Evolutionary conservation across 2,888 invertebrate species (phyloP).

Genomic region (Crioceris asparagi): DNA sequence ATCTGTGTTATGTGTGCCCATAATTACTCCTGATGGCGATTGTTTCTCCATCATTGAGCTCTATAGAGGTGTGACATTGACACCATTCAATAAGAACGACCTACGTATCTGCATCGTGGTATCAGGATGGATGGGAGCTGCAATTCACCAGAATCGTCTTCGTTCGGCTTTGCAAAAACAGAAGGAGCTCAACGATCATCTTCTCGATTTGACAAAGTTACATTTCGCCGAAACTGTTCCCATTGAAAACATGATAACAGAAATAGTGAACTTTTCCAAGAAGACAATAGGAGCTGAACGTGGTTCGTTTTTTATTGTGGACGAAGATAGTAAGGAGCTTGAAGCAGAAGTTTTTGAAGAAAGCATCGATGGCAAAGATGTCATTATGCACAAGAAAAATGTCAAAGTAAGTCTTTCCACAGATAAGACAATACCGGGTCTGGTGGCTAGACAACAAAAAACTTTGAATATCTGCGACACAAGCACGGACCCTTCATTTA

Average conservation of each 20-base stretch:
- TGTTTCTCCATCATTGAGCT: constrained; percentile 50
- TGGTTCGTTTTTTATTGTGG: constrained; percentile 47
- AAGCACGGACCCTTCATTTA: constrained; percentile 45
- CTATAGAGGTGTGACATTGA: constrained; percentile 37
- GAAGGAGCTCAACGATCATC: constrained; percentile 36
- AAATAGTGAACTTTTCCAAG: constrained; percentile 51
- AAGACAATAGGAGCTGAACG: constrained; percentile 46
- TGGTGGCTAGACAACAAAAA: constrained; percentile 42
- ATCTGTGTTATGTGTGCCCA: constrained; percentile 48
- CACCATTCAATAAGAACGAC: constrained; percentile 30
- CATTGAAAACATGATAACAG: constrained; percentile 48
- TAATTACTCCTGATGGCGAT: constrained; percentile 47
- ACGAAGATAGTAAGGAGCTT: constrained; percentile 39
- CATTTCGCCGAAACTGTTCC: constrained; percentile 47
- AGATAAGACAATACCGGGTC: constrained; percentile 44
- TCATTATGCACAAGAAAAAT: constrained; percentile 42
- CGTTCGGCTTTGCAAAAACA: constrained; percentile 33
- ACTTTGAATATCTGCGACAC: constrained; percentile 45
- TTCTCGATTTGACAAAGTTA: constrained; percentile 34
- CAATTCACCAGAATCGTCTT: constrained; percentile 37
- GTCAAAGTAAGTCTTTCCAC: constrained; percentile 41
- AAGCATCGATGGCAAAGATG: constrained; percentile 35
- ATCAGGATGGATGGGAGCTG: constrained; percentile 38
- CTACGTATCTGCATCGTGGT: constrained; percentile 33
- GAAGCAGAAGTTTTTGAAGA: constrained; percentile 51